These are phyloP conservation scores for Leptinotarsa texana DNA, from an alignment of 1,140 invertebrate genomes.

Conservation along the genomic window DNA sequence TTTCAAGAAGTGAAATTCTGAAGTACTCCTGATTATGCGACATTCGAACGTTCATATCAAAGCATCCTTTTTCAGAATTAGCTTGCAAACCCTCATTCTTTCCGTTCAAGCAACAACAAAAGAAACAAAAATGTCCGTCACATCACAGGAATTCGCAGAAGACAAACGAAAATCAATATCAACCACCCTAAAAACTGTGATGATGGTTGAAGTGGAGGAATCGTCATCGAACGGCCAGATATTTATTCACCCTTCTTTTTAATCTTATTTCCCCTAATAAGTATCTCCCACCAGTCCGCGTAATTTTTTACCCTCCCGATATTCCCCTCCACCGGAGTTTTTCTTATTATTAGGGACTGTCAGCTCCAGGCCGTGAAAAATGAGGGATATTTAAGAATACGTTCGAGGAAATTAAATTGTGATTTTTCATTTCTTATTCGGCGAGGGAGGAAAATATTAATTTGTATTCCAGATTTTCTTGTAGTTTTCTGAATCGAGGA, in stretches of 20 bases:
- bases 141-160: slow-evolving; percentile 14
- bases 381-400: slow-evolving; percentile 33
- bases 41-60: too few species aligned
- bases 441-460: slow-evolving; percentile 7
- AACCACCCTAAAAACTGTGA: slow-evolving; percentile 27
- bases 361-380: slow-evolving; percentile 33
- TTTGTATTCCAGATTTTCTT: slow-evolving; percentile 19
- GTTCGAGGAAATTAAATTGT: slow-evolving; percentile 29
- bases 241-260: slow-evolving; percentile 29
- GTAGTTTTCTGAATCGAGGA: slow-evolving; percentile 1
- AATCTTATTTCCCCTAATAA: slow-evolving; percentile 32
- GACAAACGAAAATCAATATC: slow-evolving; percentile 20
- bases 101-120: slow-evolving; percentile 11
- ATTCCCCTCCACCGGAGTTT: slow-evolving; percentile 16
- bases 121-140: slow-evolving; percentile 14
- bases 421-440: slow-evolving; percentile 31
- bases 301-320: slow-evolving; percentile 23
- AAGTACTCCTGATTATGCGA: too few species aligned
- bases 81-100: not conserved
- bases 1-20: too few species aligned
- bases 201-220: slow-evolving; percentile 30
- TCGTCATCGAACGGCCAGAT: slow-evolving; percentile 28
- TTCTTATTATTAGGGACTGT: slow-evolving; percentile 31
- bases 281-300: slow-evolving; percentile 20
- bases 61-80: not conserved